These are phyloP conservation scores for Acleris cristana DNA, from an alignment of 2,888 invertebrate genomes.

Conservation along the genomic window DNA sequence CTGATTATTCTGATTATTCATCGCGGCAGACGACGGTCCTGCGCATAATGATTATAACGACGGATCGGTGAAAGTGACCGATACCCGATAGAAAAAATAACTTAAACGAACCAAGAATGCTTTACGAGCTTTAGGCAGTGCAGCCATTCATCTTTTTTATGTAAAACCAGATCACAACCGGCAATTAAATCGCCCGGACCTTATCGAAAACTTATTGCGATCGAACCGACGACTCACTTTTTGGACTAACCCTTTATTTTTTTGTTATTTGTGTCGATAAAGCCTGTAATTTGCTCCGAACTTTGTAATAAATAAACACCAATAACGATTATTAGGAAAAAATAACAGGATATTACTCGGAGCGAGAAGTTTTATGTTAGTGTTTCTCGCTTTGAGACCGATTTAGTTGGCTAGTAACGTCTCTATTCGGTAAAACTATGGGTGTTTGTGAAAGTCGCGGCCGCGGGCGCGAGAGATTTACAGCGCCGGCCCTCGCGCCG, in stretches of 20 bases:
- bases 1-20: constrained; percentile 58
- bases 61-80: constrained; percentile 74
- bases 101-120: constrained; percentile 70
- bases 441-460: constrained; percentile 74
- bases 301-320: constrained; percentile 83
- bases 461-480: constrained; percentile 76
- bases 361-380: constrained; percentile 69
- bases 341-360: constrained; percentile 81
- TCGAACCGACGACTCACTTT: constrained; percentile 82
- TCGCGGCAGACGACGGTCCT: constrained; percentile 57
- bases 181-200: constrained; percentile 83
- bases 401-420: constrained; percentile 76
- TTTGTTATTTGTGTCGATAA: constrained; percentile 71
- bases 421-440: constrained; percentile 73
- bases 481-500: constrained; percentile 66
- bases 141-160: constrained; percentile 82
- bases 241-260: constrained; percentile 82
- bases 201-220: constrained; percentile 84
- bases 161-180: constrained; percentile 83
- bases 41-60: constrained; percentile 64
- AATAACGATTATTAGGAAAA: constrained; percentile 83
- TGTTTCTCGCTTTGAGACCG: constrained; percentile 66
- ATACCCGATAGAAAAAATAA: constrained; percentile 72
- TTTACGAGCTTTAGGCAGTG: constrained; percentile 75
- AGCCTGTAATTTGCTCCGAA: constrained; percentile 81